Conservation (phyloP, 1,140 invertebrate species). For the Druon quercuslanigerum region DNA sequence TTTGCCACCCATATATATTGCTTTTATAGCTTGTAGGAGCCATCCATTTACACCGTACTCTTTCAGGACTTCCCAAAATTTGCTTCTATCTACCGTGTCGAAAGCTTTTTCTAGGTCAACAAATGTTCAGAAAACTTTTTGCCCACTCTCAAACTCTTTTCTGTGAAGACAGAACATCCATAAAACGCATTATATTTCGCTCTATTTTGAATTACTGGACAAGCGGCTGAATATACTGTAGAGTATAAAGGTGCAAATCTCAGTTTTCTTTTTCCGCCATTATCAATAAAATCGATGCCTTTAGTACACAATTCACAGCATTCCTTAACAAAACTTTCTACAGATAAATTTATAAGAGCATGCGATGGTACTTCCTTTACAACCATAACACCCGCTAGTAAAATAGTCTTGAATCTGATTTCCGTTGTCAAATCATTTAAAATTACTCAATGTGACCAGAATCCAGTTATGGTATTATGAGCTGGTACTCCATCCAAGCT, state of each 20-base stretch:
- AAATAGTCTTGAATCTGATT: conserved; percentile 35
- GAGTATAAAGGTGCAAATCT: conserved; percentile 35
- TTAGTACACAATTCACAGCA: conserved; percentile 29
- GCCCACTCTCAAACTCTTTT: too few relatives aligned
- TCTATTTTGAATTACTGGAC: too few relatives aligned
- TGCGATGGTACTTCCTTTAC: conserved; percentile 30
- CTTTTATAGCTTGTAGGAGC: too few relatives aligned
- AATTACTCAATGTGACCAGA: conserved; percentile 39
- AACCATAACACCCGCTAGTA: conserved; percentile 37
- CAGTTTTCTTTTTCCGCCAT: background rate
- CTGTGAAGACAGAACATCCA: conserved; percentile 38
- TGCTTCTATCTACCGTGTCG: too few relatives aligned
- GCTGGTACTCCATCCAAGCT: conserved; percentile 39
- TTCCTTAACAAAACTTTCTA: conserved; percentile 32
- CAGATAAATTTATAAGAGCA: conserved; percentile 33
- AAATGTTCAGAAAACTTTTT: too few relatives aligned
- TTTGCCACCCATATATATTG: too few relatives aligned
- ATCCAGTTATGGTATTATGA: conserved; percentile 35
- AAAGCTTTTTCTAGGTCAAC: too few relatives aligned
- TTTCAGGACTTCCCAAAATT: too few relatives aligned
- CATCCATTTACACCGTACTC: too few relatives aligned
- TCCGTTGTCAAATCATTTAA: conserved; percentile 37
- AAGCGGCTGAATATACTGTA: conserved; percentile 41
- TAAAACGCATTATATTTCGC: conserved; percentile 39
- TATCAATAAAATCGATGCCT: background rate